Evolutionary conservation across 35 echinoderm and acorn worm species (phyloP).

Genomic region (Apostichopus californicus): DNA sequence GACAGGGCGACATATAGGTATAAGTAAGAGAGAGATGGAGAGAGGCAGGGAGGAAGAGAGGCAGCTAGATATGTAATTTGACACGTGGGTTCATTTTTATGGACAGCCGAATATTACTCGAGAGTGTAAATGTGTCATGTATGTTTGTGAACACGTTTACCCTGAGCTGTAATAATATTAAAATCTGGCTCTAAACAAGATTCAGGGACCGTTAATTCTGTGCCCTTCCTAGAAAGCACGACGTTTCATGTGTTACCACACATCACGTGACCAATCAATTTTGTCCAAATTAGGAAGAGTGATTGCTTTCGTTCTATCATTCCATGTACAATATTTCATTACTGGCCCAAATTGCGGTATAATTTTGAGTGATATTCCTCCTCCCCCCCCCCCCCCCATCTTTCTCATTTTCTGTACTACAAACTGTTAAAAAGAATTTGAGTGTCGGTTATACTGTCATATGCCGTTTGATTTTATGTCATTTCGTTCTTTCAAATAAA

Average conservation of each 20-base stretch:
- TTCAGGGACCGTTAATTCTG: constrained; percentile 1
- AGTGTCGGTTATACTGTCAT: too few species aligned
- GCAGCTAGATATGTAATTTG: constrained; percentile 33
- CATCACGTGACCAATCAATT: not conserved
- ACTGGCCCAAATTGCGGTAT: not conserved
- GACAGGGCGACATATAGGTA: not conserved
- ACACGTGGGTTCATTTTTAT: constrained; percentile 14
- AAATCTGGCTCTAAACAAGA: constrained; percentile 9
- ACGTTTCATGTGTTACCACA: not conserved
- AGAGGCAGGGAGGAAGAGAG: not conserved
- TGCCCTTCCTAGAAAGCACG: not conserved
- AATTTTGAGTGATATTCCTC: not conserved
- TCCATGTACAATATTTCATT: not conserved
- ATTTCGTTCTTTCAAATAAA: too few species aligned
- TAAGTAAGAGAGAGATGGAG: not conserved
- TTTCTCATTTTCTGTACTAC: not conserved
- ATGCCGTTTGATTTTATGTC: too few species aligned
- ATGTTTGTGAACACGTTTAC: constrained; percentile 49
- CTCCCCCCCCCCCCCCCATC: not conserved
- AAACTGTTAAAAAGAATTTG: not conserved
- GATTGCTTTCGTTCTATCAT: not conserved
- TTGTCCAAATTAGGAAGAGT: not conserved
- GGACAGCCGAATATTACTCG: constrained; percentile 14
- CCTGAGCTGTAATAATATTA: constrained; percentile 27
- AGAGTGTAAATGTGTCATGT: constrained; percentile 26